Conservation (phyloP, 2,888 invertebrate genomes). For the Noctua fimbriata region DNA sequence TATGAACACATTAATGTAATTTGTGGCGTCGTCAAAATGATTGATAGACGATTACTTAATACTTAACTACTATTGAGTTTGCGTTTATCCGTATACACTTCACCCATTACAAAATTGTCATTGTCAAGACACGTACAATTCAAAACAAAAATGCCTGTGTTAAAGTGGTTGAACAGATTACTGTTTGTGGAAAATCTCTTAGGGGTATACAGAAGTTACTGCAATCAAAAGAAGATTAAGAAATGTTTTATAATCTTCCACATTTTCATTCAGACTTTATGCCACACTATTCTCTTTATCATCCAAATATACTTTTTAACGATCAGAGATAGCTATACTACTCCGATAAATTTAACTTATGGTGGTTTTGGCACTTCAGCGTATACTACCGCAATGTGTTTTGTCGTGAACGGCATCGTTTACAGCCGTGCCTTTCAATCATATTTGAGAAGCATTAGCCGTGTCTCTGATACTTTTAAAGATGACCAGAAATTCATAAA, state of each 20-base stretch:
- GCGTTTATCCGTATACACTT: neutral
- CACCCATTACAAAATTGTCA: neutral
- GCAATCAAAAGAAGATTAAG: neutral
- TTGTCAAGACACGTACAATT: too few species aligned
- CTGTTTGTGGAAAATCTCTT: neutral
- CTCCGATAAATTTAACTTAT: neutral
- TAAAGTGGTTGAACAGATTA: constrained; percentile 7
- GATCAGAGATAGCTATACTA: neutral
- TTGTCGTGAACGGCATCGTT: neutral
- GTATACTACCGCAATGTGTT: neutral
- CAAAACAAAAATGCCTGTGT: constrained; percentile 2
- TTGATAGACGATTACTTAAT: neutral
- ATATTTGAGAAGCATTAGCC: neutral
- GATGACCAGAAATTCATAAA: neutral
- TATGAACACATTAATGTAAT: neutral
- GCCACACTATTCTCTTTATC: neutral
- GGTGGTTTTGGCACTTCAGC: neutral
- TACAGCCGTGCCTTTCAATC: neutral
- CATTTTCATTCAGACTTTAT: neutral
- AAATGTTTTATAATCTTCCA: constrained; percentile 8
- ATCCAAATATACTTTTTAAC: neutral
- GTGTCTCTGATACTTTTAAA: constrained; percentile 7
- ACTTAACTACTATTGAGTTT: neutral
- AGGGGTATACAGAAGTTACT: constrained; percentile 26
- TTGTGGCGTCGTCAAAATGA: neutral